Evolutionary conservation across 2,888 invertebrate species (phyloP), one percentile per base, ranked within the genome.

Genomic region (Diplazon laetatorius): DNA sequence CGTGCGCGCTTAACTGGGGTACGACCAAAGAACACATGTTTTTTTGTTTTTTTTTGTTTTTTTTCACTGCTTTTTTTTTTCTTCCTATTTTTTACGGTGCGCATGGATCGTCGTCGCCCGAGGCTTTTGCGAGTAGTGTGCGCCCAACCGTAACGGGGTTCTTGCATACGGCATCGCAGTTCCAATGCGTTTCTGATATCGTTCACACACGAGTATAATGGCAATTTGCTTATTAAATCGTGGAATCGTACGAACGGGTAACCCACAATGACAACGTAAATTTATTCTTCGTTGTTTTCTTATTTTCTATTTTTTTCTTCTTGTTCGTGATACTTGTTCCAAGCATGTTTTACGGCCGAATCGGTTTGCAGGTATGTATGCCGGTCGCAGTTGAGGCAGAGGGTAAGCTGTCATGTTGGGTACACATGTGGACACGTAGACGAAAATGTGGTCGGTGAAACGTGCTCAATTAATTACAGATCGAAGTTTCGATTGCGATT

Each of bases 111-210:
- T 73, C 73, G 52, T 73, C 69, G 63, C 77, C 69, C 37, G 35
- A 73, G 73, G 77, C 69, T 48, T 77, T 65, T 63, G 68, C 63
- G 68, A 62, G 69, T 63, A 59, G 57, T 30, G 37, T 48, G 63
- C 72, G 55, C 65, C 16, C 62, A 68, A 62, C 62, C 72, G 83
- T 83, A 84, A 83, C 84, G 82, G 82, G 74, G 66, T 82, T 82
- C 80, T 83, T 81, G 80, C 80, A 80, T 83, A 80, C 76, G 74
- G 30, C 59, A 12, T 30, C 10, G 65, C 78, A 59, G 50, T 71
- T 75, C 63, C 75, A 69, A 60, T 50, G 60, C 35, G 50, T 60
- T 30, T 57, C 48, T 1, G 20, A n/a, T 57, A 25, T 37, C 35
- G 70, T 25, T 48, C 52, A 16, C n/a, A 50, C 68, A 52, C 55